Conservation (phyloP, 1,140 invertebrate species). For the Panulirus ornatus region DNA sequence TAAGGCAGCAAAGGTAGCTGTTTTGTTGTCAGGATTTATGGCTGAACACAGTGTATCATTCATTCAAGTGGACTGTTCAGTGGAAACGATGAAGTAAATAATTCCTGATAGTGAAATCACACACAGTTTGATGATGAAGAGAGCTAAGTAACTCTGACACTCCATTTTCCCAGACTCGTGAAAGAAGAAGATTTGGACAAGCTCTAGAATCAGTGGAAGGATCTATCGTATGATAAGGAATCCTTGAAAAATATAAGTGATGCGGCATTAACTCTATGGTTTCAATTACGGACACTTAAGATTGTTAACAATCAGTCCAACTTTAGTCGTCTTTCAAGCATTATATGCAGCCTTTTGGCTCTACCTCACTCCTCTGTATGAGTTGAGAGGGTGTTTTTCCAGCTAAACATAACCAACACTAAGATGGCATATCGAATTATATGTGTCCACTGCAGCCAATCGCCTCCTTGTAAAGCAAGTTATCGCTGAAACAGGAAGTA, state of each 20-base stretch:
- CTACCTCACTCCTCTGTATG: constrained; percentile 20
- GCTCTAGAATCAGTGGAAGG: constrained; percentile 25
- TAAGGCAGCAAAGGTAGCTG: too few species aligned
- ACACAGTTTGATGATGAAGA: too few species aligned
- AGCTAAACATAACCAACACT: not conserved
- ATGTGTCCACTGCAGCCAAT: too few species aligned
- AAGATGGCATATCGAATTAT: not conserved
- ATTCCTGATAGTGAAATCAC: too few species aligned
- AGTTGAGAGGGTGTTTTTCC: not conserved
- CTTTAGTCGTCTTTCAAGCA: not conserved
- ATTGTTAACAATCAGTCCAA: constrained; percentile 18
- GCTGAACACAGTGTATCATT: too few species aligned
- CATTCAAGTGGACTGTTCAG: too few species aligned
- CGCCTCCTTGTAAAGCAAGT: not conserved
- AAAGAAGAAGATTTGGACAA: constrained; percentile 20
- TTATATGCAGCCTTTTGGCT: constrained; percentile 26
- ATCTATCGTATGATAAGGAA: constrained; percentile 19
- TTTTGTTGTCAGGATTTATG: too few species aligned
- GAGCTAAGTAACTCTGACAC: constrained; percentile 18
- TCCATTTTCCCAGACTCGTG: constrained; percentile 23
- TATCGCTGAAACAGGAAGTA: too few species aligned
- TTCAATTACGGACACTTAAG: constrained; percentile 5
- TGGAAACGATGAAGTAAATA: too few species aligned
- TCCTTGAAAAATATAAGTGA: not conserved
- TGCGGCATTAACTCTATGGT: not conserved